These are phyloP conservation scores for Rhynchopsitta pachyrhyncha DNA, from an alignment of 2,113 vertebrate genomes.

Conservation along the genomic window DNA sequence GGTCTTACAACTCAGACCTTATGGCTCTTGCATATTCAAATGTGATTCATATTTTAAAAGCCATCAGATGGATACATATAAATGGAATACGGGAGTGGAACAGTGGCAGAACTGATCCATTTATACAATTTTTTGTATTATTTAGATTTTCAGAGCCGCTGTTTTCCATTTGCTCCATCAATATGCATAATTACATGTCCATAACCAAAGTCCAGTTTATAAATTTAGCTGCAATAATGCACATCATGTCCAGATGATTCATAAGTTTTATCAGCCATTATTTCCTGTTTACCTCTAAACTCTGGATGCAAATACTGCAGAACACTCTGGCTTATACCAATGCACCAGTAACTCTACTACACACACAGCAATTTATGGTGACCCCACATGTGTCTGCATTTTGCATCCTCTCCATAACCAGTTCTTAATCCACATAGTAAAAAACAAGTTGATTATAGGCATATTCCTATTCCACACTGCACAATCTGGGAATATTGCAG, in stretches of 20 bases:
- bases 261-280: background rate
- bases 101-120: background rate
- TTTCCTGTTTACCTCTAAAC: conserved; percentile 5
- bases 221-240: background rate
- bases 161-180: background rate
- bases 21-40: background rate
- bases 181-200: background rate
- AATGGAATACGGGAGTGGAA: background rate
- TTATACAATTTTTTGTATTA: background rate
- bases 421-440: background rate
- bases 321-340: background rate
- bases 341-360: background rate
- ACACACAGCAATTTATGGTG: background rate
- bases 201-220: background rate
- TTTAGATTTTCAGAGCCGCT: background rate
- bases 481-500: background rate
- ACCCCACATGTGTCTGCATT: background rate
- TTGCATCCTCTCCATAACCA: background rate
- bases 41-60: background rate
- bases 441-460: background rate
- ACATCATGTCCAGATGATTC: background rate
- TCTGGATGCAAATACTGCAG: background rate
- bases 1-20: background rate
- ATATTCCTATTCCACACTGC: background rate
- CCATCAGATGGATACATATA: background rate